Percentiles rank a stretch among this genome's conserved stretches.
phyloP scores from a whole-genome alignment of 1,140 invertebrate genomes.

The Drosophila repleta region DNA sequence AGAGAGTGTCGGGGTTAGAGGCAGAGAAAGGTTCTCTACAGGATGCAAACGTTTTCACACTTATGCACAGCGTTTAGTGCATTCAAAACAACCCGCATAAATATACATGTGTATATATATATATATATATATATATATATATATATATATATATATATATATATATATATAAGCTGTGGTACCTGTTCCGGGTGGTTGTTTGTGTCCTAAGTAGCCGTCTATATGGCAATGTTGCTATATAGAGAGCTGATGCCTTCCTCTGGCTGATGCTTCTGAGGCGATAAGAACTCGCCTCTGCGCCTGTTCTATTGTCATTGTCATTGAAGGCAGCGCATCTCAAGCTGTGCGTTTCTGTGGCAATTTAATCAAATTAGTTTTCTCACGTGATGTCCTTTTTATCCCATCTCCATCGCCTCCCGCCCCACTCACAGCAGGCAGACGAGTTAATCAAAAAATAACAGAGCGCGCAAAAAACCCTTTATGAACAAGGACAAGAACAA shows the following conservation, averaged over 20 bases:
- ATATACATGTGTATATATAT: neutral
- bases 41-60: constrained; percentile 66
- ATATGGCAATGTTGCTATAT: neutral
- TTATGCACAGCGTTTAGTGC: constrained; percentile 74
- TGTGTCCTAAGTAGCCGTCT: constrained; percentile 57
- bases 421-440: constrained; percentile 40
- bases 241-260: constrained; percentile 15
- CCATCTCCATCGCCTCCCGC: neutral
- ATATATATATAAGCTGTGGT: neutral
- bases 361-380: constrained; percentile 83
- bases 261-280: constrained; percentile 39
- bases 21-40: constrained; percentile 8
- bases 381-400: constrained; percentile 69
- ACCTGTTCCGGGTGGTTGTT: constrained; percentile 37
- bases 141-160: neutral
- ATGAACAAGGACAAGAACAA: neutral
- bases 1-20: constrained; percentile 7
- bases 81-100: constrained; percentile 65
- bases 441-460: constrained; percentile 8
- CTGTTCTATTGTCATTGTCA: constrained; percentile 10
- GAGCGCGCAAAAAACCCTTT: neutral
- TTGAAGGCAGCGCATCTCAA: constrained; percentile 34
- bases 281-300: constrained; percentile 46
- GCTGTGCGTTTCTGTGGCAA: constrained; percentile 73
- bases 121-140: neutral